Conservation (phyloP, 1,140 invertebrate genomes). For the Drosophila hydei region DNA sequence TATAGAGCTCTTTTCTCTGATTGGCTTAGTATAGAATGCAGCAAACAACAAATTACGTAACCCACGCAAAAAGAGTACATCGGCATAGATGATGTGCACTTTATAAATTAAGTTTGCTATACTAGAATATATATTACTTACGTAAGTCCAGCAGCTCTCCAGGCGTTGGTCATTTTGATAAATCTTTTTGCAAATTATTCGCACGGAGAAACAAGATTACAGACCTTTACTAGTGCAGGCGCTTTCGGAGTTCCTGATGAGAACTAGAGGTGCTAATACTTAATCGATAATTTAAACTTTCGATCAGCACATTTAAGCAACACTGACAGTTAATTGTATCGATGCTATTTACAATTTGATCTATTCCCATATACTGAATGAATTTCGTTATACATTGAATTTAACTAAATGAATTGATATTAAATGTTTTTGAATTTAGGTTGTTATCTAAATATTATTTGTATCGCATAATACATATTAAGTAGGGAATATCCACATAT, state of each 20-base stretch:
- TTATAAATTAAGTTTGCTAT: background rate
- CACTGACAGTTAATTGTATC: background rate
- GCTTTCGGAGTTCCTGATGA: conserved; percentile 31
- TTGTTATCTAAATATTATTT: no score
- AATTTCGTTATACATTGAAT: no score
- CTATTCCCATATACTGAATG: no score
- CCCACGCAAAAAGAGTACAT: conserved; percentile 17
- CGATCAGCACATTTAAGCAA: background rate
- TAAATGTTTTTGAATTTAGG: no score
- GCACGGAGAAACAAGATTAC: conserved; percentile 25
- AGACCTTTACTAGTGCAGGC: conserved; percentile 40
- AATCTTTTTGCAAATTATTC: conserved; percentile 36
- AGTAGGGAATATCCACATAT: no score
- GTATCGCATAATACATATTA: no score
- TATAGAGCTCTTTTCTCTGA: conserved; percentile 6
- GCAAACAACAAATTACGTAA: conserved; percentile 67
- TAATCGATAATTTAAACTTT: conserved; percentile 10
- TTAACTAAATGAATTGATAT: no score
- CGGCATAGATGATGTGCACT: background rate
- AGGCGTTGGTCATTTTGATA: conserved; percentile 85
- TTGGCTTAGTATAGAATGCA: conserved; percentile 22
- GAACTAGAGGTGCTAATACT: background rate
- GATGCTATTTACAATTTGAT: background rate
- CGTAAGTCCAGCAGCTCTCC: conserved; percentile 88
- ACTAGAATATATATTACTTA: conserved; percentile 79